Evolutionary conservation across 2,797 vertebrate species (phyloP).

Genomic region (Xyrichtys novacula): DNA sequence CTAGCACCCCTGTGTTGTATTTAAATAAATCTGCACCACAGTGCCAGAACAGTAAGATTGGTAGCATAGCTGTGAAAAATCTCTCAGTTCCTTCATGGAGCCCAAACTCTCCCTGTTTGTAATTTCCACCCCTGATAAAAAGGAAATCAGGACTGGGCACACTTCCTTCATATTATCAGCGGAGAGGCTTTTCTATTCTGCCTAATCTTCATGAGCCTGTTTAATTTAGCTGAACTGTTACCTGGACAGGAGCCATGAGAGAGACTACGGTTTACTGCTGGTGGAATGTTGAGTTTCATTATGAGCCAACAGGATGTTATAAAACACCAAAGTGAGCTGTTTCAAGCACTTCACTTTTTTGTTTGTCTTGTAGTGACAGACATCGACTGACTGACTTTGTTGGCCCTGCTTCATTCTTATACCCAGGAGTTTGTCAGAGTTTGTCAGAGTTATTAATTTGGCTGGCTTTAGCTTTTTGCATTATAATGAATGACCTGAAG

Average conservation of each 20-base stretch:
- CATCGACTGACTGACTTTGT: background rate
- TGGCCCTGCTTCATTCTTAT: background rate
- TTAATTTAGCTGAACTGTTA: slow-evolving; percentile 36
- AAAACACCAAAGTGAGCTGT: slow-evolving; percentile 43
- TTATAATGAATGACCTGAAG: slow-evolving; percentile 17
- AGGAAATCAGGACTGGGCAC: slow-evolving; percentile 7
- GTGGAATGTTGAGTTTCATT: slow-evolving; percentile 51
- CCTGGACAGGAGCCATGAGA: slow-evolving; percentile 28
- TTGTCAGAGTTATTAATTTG: background rate
- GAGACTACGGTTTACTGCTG: background rate
- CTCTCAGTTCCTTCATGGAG: slow-evolving; percentile 2
- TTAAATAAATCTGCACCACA: too few species aligned
- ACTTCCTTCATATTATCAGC: slow-evolving; percentile 6
- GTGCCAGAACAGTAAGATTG: slow-evolving; percentile 7
- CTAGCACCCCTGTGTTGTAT: background rate
- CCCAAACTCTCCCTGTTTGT: background rate
- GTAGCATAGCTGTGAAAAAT: slow-evolving; percentile 16
- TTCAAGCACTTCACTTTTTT: slow-evolving; percentile 31
- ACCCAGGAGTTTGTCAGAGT: background rate
- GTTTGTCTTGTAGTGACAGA: background rate
- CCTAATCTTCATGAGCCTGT: slow-evolving; percentile 22
- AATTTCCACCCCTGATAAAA: slow-evolving; percentile 1
- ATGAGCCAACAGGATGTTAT: slow-evolving; percentile 75
- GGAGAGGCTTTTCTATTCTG: slow-evolving; percentile 10
- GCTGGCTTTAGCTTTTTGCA: slow-evolving; percentile 9